Percentiles rank a stretch among this genome's conserved stretches.
phyloP scores from a whole-genome alignment of 2,797 vertebrate species.

The Galaxias olidus region DNA sequence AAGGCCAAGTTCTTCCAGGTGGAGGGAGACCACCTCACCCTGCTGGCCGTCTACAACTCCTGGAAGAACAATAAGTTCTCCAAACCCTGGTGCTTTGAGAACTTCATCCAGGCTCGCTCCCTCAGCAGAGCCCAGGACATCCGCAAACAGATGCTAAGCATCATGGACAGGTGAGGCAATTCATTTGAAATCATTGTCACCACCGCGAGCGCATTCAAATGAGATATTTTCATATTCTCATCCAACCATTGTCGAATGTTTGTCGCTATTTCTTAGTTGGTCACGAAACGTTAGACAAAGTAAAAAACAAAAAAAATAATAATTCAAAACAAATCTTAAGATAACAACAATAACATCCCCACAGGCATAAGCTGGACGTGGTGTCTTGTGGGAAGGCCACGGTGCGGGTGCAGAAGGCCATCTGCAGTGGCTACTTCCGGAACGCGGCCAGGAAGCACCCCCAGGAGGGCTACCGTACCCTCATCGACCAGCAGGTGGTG shows the following conservation, averaged over 20 bases:
- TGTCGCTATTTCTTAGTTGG: neutral
- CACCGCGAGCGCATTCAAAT: too few relatives aligned
- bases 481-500: conserved; percentile 98
- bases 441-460: conserved; percentile 98
- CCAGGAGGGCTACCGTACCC: conserved; percentile 94
- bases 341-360: neutral
- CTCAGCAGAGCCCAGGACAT: conserved; percentile 94
- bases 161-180: conserved; percentile 89
- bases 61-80: conserved; percentile 99
- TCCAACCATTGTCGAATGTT: too few relatives aligned
- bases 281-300: too few relatives aligned
- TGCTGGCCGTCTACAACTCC: conserved; percentile 97
- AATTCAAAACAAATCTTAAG: neutral
- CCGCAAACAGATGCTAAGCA: conserved; percentile 98
- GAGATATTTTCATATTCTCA: too few relatives aligned
- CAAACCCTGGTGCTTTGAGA: conserved; percentile 99
- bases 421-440: conserved; percentile 97
- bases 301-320: too few relatives aligned
- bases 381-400: conserved; percentile 88
- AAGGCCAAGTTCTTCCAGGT: conserved; percentile 99
- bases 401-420: conserved; percentile 95
- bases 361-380: conserved; percentile 86
- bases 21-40: conserved; percentile 95
- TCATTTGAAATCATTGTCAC: too few relatives aligned
- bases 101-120: conserved; percentile 97